phyloP scores from a whole-genome alignment of 2,113 vertebrate species.

The Hiodon tergisus region DNA sequence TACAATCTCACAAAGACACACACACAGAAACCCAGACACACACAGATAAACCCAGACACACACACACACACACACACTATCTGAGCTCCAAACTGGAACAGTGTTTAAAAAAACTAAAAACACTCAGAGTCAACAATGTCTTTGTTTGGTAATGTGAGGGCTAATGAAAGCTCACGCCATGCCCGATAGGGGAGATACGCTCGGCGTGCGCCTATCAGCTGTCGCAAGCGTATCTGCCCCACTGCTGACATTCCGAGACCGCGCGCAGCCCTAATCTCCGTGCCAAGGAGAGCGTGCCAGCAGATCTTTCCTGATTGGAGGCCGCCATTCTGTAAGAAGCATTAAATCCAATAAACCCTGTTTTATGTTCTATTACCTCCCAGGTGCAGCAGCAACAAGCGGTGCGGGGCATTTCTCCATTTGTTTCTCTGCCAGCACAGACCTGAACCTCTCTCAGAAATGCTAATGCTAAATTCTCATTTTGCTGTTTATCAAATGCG shows the following conservation, averaged over 20 bases:
- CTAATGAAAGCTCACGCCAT: no score
- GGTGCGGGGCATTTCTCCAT: neutral
- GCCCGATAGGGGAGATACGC: no score
- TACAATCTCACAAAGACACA: constrained; percentile 21
- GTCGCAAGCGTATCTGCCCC: constrained; percentile 31
- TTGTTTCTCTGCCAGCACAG: no score
- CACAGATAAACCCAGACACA: constrained; percentile 11
- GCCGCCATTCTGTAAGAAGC: constrained; percentile 43
- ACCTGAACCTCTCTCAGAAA: no score
- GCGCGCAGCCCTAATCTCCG: constrained; percentile 46
- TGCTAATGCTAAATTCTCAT: no score
- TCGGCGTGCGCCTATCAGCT: constrained; percentile 39
- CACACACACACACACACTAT: constrained; percentile 12
- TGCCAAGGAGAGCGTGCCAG: constrained; percentile 52
- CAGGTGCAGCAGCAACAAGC: constrained; percentile 43
- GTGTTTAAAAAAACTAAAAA: constrained; percentile 22
- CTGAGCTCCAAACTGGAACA: no score
- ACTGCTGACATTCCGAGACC: constrained; percentile 41
- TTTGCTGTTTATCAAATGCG: no score
- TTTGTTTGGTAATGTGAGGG: no score
- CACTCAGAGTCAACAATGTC: constrained; percentile 1
- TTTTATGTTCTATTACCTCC: constrained; percentile 39
- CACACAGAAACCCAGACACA: constrained; percentile 3
- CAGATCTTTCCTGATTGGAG: constrained; percentile 48
- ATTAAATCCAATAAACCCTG: constrained; percentile 49